Conservation (phyloP, 2,113 vertebrate species). For the Pongo pygmaeus region DNA sequence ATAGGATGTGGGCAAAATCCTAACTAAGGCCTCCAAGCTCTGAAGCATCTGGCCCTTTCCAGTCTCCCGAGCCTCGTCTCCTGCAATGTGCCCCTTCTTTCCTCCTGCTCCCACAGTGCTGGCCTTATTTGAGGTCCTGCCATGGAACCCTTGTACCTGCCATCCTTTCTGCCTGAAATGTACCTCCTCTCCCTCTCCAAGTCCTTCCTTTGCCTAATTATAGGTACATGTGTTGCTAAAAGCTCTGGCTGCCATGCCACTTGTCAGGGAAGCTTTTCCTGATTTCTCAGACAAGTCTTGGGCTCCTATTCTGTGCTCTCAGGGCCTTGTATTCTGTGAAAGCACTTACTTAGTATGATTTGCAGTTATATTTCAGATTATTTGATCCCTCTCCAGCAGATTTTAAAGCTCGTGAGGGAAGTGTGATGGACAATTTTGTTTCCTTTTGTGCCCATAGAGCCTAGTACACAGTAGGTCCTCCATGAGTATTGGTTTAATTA, state of each 20-base stretch:
- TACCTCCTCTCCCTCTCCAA: neutral
- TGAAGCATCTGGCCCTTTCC: neutral
- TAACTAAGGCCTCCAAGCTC: neutral
- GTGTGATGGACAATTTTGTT: neutral
- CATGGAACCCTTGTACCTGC: neutral
- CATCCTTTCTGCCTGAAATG: too few relatives aligned
- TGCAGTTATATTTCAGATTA: neutral
- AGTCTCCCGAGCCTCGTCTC: neutral
- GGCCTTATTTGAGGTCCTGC: neutral
- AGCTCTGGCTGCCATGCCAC: neutral
- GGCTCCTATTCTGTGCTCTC: neutral
- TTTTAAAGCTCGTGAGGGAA: neutral
- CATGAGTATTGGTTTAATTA: neutral
- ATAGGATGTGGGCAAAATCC: neutral
- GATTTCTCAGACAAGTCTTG: neutral
- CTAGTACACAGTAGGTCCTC: too few relatives aligned
- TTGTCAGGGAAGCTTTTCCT: neutral
- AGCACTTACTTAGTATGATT: neutral
- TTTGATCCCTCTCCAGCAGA: neutral
- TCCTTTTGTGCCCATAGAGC: neutral
- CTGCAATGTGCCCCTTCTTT: accelerated
- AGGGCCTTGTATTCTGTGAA: neutral
- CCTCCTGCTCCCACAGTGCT: too few relatives aligned
- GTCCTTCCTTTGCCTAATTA: neutral
- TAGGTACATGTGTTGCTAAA: neutral